Evolutionary conservation across 2,888 invertebrate genomes (phyloP).

Genomic region (Priocnemis perturbator): DNA sequence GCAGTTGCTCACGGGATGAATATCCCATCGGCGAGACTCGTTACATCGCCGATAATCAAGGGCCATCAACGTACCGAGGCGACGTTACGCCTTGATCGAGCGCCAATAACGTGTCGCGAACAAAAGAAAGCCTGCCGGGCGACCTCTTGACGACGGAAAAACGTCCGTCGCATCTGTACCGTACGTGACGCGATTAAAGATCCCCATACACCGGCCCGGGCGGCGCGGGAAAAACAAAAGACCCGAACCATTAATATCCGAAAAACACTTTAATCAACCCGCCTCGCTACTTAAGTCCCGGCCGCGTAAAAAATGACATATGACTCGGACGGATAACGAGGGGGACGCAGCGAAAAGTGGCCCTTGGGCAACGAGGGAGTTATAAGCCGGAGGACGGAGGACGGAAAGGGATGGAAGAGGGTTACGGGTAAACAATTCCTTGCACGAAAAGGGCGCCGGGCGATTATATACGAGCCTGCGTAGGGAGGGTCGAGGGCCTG

Average conservation of each 20-base stretch:
- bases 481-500: constrained; percentile 27
- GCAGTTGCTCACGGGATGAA: too few relatives aligned
- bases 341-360: constrained; percentile 11
- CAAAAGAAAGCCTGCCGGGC: constrained; percentile 20
- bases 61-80: too few relatives aligned
- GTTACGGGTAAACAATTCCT: constrained; percentile 48
- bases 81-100: constrained; percentile 4
- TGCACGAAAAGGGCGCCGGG: constrained; percentile 42
- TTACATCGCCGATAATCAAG: too few relatives aligned
- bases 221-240: neutral
- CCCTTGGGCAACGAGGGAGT: constrained; percentile 13
- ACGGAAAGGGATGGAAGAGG: constrained; percentile 25
- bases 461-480: constrained; percentile 38
- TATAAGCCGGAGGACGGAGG: constrained; percentile 13
- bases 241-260: constrained; percentile 6
- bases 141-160: constrained; percentile 2
- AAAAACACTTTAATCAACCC: constrained; percentile 36
- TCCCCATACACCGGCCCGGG: too few relatives aligned
- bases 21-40: too few relatives aligned
- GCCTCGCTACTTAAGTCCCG: constrained; percentile 28
- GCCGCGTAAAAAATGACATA: neutral
- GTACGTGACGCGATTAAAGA: constrained; percentile 1
- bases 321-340: neutral
- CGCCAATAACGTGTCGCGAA: constrained; percentile 24
- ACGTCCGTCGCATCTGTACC: neutral